Percentiles rank a stretch among this genome's conserved stretches.
phyloP scores from a whole-genome alignment of 2,113 vertebrate species.

The Ptilorrhoa leucosticta region DNA sequence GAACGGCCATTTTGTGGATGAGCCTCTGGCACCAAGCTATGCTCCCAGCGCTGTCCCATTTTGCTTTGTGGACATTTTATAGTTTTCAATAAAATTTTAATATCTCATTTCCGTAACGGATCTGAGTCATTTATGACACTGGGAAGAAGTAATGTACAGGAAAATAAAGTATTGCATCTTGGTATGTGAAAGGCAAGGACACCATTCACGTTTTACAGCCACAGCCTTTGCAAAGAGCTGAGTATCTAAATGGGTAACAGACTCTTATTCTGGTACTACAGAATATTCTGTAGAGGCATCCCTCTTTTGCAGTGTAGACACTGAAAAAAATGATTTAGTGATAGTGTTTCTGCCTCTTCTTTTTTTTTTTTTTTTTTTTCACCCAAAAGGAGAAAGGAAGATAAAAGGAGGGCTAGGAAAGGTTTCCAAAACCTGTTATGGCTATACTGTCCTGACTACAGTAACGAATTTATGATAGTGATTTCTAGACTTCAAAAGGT shows the following conservation, averaged over 20 bases:
- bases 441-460: background rate
- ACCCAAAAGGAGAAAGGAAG: background rate
- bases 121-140: too few species aligned
- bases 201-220: rapidly evolving
- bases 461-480: background rate
- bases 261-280: background rate
- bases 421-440: background rate
- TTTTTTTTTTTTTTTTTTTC: background rate
- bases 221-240: background rate
- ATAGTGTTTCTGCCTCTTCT: background rate
- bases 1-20: too few species aligned
- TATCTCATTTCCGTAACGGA: too few species aligned
- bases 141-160: background rate
- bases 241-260: background rate
- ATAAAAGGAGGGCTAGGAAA: background rate
- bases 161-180: background rate
- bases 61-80: too few species aligned
- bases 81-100: too few species aligned
- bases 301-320: background rate
- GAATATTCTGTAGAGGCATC: background rate
- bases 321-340: background rate
- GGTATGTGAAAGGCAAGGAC: background rate
- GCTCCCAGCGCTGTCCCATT: too few species aligned
- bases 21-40: too few species aligned
- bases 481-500: background rate